phyloP scores from a whole-genome alignment of 1,140 invertebrate species.

The Macrobrachium nipponense region DNA sequence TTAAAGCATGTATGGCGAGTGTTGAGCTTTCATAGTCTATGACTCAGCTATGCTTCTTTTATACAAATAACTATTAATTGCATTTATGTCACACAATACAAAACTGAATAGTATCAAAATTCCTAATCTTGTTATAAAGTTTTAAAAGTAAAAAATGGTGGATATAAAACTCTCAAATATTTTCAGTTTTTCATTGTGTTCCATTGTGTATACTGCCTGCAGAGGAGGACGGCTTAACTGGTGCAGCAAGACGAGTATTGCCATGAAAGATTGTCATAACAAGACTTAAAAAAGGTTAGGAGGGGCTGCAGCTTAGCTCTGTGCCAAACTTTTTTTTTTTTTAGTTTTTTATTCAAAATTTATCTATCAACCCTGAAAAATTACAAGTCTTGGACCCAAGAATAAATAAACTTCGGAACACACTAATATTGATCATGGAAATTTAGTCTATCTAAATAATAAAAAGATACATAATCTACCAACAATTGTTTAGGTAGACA shows the following conservation, averaged over 20 bases:
- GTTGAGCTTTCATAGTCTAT: slow-evolving; percentile 46
- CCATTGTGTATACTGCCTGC: slow-evolving; percentile 54
- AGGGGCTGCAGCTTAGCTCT: slow-evolving; percentile 58
- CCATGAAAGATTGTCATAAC: slow-evolving; percentile 61
- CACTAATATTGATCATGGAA: slow-evolving; percentile 60
- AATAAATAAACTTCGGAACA: slow-evolving; percentile 57
- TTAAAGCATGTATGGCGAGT: slow-evolving; percentile 56
- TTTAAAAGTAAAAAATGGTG: slow-evolving; percentile 52
- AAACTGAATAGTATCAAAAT: slow-evolving; percentile 28
- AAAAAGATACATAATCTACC: slow-evolving; percentile 53
- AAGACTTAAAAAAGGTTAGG: slow-evolving; percentile 53
- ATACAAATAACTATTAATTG: slow-evolving; percentile 19
- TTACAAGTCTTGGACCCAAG: slow-evolving; percentile 62
- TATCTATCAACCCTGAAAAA: slow-evolving; percentile 62
- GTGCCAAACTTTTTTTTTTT: slow-evolving; percentile 52
- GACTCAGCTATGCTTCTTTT: slow-evolving; percentile 51
- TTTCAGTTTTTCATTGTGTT: slow-evolving; percentile 43
- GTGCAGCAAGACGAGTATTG: slow-evolving; percentile 61
- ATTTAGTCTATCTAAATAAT: slow-evolving; percentile 59
- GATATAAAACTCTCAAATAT: slow-evolving; percentile 54
- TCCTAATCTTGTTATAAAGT: slow-evolving; percentile 51
- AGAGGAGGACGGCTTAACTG: slow-evolving; percentile 48
- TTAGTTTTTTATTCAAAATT: slow-evolving; percentile 39
- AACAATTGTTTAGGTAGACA: slow-evolving; percentile 53
- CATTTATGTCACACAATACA: too few species aligned